Percentiles rank a stretch among this genome's conserved stretches.
phyloP scores from a whole-genome alignment of 2,888 invertebrate species.

The Lasius fuliginosus region DNA sequence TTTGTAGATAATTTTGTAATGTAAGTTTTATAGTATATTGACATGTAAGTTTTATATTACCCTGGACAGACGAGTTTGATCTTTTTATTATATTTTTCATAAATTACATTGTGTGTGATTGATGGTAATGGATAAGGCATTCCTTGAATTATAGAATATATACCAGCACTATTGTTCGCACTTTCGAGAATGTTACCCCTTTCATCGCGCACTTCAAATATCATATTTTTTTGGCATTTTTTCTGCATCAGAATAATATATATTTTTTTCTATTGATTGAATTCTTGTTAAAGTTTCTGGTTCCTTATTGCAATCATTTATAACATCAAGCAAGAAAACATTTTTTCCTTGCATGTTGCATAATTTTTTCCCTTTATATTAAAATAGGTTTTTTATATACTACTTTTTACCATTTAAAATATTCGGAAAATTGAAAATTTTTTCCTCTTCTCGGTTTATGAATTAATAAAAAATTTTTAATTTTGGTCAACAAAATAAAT shows the following conservation, averaged over 20 bases:
- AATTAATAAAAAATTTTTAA: not conserved
- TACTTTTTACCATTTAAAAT: not conserved
- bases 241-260: slow-evolving; percentile 78
- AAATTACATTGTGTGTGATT: slow-evolving; percentile 85
- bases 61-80: slow-evolving; percentile 87
- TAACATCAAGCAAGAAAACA: not conserved
- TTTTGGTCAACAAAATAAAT: not conserved
- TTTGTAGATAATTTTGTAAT: not conserved
- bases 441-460: too few relatives aligned
- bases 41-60: slow-evolving; percentile 76
- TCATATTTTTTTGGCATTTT: slow-evolving; percentile 85
- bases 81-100: slow-evolving; percentile 83
- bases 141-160: slow-evolving; percentile 87
- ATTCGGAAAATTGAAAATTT: not conserved
- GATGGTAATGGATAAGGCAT: slow-evolving; percentile 86
- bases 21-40: too few relatives aligned
- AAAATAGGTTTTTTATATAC: not conserved
- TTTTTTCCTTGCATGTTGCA: not conserved
- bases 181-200: slow-evolving; percentile 87
- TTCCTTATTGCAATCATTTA: not conserved
- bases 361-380: not conserved
- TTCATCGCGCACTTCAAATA: slow-evolving; percentile 88
- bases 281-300: not conserved
- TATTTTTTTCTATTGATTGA: slow-evolving; percentile 16
- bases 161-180: slow-evolving; percentile 89